phyloP scores from a whole-genome alignment of 2,113 vertebrate genomes.

The Pachyramphus minor region DNA sequence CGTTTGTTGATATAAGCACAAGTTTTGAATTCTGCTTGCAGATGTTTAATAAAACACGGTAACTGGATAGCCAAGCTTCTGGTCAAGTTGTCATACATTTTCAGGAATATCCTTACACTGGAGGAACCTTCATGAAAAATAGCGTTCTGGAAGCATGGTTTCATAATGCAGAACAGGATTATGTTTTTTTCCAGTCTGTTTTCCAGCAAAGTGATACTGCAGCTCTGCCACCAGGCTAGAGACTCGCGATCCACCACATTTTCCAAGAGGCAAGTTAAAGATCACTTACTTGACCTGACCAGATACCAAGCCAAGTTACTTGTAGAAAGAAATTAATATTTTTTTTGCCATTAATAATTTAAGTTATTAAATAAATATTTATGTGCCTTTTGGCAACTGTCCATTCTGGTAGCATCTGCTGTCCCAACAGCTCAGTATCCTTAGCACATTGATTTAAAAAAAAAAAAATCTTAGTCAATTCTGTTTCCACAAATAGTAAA shows the following conservation, averaged over 20 bases:
- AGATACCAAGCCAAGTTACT: slow-evolving; percentile 47
- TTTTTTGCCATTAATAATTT: slow-evolving; percentile 82
- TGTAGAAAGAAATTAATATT: slow-evolving; percentile 64
- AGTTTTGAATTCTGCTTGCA: slow-evolving; percentile 40
- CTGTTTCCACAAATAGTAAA: slow-evolving; percentile 97
- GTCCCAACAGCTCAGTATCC: slow-evolving; percentile 52
- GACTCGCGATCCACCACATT: not conserved
- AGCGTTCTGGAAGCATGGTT: slow-evolving; percentile 50
- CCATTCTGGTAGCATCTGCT: slow-evolving; percentile 41
- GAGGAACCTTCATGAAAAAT: slow-evolving; percentile 12
- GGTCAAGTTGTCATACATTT: slow-evolving; percentile 14
- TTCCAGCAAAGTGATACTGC: slow-evolving; percentile 12
- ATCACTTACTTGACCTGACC: slow-evolving; percentile 37
- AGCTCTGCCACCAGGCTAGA: slow-evolving; percentile 3
- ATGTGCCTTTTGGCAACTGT: slow-evolving; percentile 70
- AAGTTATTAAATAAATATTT: slow-evolving; percentile 87
- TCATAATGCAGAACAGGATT: not conserved
- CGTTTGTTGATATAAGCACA: slow-evolving; percentile 60
- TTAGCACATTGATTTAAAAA: slow-evolving; percentile 43
- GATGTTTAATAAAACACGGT: slow-evolving; percentile 31
- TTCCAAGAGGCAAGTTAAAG: slow-evolving; percentile 43
- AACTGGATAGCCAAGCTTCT: slow-evolving; percentile 27
- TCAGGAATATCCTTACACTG: slow-evolving; percentile 43
- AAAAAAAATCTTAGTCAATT: slow-evolving; percentile 80
- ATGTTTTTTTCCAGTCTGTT: not conserved